Base-by-base conservation (phyloP, 2,888 invertebrate genomes). In the Colostygia pectinataria region DNA sequence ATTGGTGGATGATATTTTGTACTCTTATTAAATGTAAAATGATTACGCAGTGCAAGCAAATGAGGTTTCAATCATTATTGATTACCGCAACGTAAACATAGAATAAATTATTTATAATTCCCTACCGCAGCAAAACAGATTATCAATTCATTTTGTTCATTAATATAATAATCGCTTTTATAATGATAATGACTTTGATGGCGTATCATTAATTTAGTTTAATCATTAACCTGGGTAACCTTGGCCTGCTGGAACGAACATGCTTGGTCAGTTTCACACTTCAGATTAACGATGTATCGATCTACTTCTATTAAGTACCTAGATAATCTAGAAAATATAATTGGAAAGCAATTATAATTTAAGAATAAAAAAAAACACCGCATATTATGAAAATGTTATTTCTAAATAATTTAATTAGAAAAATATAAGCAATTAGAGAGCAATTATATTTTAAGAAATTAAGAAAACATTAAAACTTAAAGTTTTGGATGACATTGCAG, bases 121-220 rank as follows among this genome's bases (percentile, higher is more conserved):
- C 40, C 49, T 50, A 40, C 45, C 43, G 31, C 33, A 27, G 32
- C 32, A 18, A n/a, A 39, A 33, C 38, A 40, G 42, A 38, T 57
- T 49, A 57, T 50, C 54, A 40, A 58, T 62, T 60, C 42, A 63
- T 61, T 57, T 27, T 39, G 62, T 51, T 54, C 51, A 50, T 56
- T 59, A 55, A 62, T 63, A 47, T 54, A 63, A 61, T 65, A 55
- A 63, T 59, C 56, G 53, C 42, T 50, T 51, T 52, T 43, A 49
- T 57, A 43, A 54, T 48, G 28, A 41, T 59, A 55, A 51, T 56
- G 50, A 42, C 61, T 61, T 61, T 51, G 51, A 55, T 59, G 53
- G 62, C 49, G 61, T 57, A 59, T 68, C 67, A 68, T 76, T 74
- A 70, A 69, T 69, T 65, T 57, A 40, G 43, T 53, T 39, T 44